Percentiles rank a stretch among this genome's conserved stretches.
These are phyloP conservation scores for Lycaena phlaeas DNA, from an alignment of 2,888 invertebrate species.

Conservation along the genomic window DNA sequence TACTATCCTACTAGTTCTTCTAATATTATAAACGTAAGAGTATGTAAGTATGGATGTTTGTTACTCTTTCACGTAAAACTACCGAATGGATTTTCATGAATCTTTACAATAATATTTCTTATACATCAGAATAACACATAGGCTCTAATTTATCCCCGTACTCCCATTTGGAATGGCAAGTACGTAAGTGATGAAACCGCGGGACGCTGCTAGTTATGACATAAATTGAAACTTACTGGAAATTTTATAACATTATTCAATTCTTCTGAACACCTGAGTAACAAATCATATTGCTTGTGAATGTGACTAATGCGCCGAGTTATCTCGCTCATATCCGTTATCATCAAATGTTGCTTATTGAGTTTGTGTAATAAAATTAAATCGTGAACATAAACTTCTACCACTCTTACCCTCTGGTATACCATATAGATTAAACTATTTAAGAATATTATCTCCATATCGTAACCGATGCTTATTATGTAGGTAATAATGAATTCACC, in stretches of 20 bases:
- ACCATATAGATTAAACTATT: not conserved
- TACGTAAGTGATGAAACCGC: no score
- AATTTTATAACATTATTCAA: not conserved
- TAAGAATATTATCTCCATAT: not conserved
- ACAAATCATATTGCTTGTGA: not conserved
- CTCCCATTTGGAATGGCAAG: no score
- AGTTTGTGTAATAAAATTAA: not conserved
- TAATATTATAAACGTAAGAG: no score
- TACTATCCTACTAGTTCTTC: no score
- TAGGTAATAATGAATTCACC: not conserved
- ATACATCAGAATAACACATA: no score
- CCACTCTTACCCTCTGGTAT: not conserved
- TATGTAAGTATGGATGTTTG: no score
- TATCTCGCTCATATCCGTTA: not conserved
- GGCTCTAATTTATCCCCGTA: no score
- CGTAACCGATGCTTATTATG: not conserved
- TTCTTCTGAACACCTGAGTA: not conserved
- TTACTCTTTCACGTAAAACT: no score
- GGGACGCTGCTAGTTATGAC: no score
- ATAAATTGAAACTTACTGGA: not conserved
- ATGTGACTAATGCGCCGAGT: not conserved
- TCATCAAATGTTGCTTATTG: not conserved
- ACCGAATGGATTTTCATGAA: no score
- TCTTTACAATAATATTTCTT: no score
- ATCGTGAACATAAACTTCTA: not conserved